Base-by-base conservation (phyloP, 2,113 vertebrate species). In the Ptyas mucosa region DNA sequence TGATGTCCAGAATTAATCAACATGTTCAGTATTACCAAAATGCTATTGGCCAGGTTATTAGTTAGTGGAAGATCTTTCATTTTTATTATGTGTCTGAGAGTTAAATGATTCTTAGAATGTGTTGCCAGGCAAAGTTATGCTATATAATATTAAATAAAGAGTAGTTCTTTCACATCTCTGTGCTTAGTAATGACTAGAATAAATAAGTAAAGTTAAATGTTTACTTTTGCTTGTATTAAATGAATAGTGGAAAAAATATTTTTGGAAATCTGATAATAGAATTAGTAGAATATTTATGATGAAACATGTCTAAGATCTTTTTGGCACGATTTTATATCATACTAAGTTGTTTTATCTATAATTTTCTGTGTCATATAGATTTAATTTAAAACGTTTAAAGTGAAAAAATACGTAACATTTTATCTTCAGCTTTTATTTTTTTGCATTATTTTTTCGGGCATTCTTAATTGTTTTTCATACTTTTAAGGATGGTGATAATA, bases 151-250 rank as follows among this genome's bases (percentile, higher is more conserved):
- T 9, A 85, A 43, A 39, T 51, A 88, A 24, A 20, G 51, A 88
- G 85, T 85, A 3, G 21, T 9, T 58, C 20, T 88, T 88, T 49
- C 81, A 20, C 53, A 49, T 85, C 20, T 88, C 20, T 12, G 34
- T 58, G 21, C 53, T 49, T n/a, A 20, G 8, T 58, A 39, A 81
- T 55, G 49, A 91, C 24, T 51, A 88, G 34, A 88, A 93, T 34
- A 52, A 93, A 91, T 88, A 39, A 58, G 75, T 75, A 93, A 86
- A 46, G 46, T 64, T 39, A 69, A 87, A 51, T 88, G 89, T 88
- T 91, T 64, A n/a, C 29, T 55, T 64, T 69, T 55, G 7, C 4
- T 15, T 61, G 64, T 64, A 64, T 10, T 49, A 90, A 15, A 85
- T 93, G 87, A 64, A 93, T 86, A 9, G 18, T 88, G 55, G 21